Base-by-base conservation (phyloP, 2,797 vertebrate genomes). In the Muscicapa comitata region DNA sequence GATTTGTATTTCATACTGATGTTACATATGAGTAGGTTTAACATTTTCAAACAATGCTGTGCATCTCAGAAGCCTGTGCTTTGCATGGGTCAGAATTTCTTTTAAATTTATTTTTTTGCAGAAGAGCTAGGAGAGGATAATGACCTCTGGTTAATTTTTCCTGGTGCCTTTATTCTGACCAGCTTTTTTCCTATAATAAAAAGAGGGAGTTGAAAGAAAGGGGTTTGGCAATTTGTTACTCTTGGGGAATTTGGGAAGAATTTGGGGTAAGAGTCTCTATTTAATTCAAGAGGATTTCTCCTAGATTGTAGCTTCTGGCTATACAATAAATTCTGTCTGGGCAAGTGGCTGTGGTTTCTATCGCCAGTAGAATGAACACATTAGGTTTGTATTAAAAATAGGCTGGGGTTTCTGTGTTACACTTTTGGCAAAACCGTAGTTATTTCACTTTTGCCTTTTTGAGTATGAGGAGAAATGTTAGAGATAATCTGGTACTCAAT, bases 271-370 rank as follows among this genome's bases (percentile, higher is more conserved):
- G 11, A 33, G 29, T 51, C 38, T 78, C 84, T 96, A 6, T 70
- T 76, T 93, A 63, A 90, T 95, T 95, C 73, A 86, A 95, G 57
- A 76, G 77, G 17, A 11, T 85, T 93, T 95, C 84, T 92, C 57
- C 88, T 89, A 89, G 94, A 95, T 93, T 96, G 72, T 92, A 85
- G 37, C 37, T 95, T 94, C 95, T 96, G 87, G 13, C 87, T 70
- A 7, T 92, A 50, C 67, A 85, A 57, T 94, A 91, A 78, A 87
- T 93, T 85, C 75, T 95, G 86, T 85, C 92, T 96, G 86, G 90
- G 93, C 90, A 94, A 90, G 88, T 63, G 89, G 63, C 83, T 93
- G 47, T 91, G 68, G 61, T 87, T 89, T 67, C 62, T 80, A 1
- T 77, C 96, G 86, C 88, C 73, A 82, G 15, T 45, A 67, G 79